Base-by-base conservation (phyloP, 2,888 invertebrate genomes). In the Drosophila atripex region DNA sequence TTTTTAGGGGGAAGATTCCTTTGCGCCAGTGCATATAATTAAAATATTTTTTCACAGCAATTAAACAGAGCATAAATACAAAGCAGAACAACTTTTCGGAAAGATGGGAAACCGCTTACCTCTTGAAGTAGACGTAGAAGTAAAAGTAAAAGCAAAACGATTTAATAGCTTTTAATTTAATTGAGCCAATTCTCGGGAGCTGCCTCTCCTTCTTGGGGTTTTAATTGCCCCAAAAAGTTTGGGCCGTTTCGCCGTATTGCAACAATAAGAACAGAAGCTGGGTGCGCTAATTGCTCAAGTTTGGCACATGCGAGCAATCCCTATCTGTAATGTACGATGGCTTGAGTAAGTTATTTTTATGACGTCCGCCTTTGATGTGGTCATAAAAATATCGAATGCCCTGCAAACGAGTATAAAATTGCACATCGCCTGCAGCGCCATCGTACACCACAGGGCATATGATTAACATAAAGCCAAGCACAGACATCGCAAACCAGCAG, bases 391-490 rank as follows among this genome's bases (percentile, higher is more conserved):
- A 65, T 52, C 63, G 52, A 35, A 45, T 12, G 25, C 38, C 60
- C 28, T 16, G 9, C 12, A 2, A 16, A 12, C 38, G 12, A 21
- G 43, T 18, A 18, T 41, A 18, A 41, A 41, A 41, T 11, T 18
- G 18, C 39, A 52, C 21, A 46, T 28, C 30, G 61, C 63, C 32
- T 50, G 66, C 66, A 66, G 47, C 45, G 51, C 25, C 64, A 16
- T 14, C 21, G 53, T 8, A 8, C 28, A 63, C 68, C 69, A 76
- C 74, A 54, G 71, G 59, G 71, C 77, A 70, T 66, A 78, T 87
- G 73, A 78, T 69, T 87, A 75, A 82, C 83, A 78, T 64, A 64
- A 56, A 71, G 71, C 73, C 72, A 59, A 58, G 59, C 64, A 52
- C 56, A 59, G 54, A 61, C 51, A 51, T 47, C 66, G 60, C 39